Conservation (phyloP, 2,888 invertebrate species). For the Digitonthophagus gazella region DNA sequence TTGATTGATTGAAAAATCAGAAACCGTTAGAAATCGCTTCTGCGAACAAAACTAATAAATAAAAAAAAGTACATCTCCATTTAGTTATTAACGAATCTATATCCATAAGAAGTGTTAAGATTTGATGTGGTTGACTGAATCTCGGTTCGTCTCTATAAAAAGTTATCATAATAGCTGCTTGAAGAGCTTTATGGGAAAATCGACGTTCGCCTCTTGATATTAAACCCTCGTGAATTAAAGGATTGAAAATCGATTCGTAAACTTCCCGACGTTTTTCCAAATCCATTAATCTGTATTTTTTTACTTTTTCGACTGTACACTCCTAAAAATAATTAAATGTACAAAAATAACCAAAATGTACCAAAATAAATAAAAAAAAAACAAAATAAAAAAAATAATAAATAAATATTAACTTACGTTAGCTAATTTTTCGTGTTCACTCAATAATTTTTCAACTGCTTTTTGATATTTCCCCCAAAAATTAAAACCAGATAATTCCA, state of each 20-base stretch:
- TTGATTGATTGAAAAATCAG: no score
- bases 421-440: conserved; percentile 64
- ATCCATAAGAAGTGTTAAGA: conserved; percentile 92
- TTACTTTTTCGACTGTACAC: conserved; percentile 42
- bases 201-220: conserved; percentile 83
- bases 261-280: conserved; percentile 78
- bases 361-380: conserved; percentile 3
- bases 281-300: conserved; percentile 67
- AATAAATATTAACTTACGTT: conserved; percentile 50
- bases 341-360: no score
- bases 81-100: conserved; percentile 97
- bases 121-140: conserved; percentile 96
- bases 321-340: conserved; percentile 35
- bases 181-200: conserved; percentile 86
- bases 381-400: background rate
- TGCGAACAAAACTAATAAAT: no score
- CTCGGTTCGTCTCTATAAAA: conserved; percentile 96
- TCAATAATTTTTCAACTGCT: conserved; percentile 70
- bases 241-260: conserved; percentile 88
- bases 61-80: conserved; percentile 85
- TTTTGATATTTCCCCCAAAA: conserved; percentile 91
- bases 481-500: conserved; percentile 80
- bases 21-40: no score
- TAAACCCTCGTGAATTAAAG: conserved; percentile 77
- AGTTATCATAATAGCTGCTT: conserved; percentile 97